Conservation (phyloP, 2,113 vertebrate species). For the Nansenia antarctica region DNA sequence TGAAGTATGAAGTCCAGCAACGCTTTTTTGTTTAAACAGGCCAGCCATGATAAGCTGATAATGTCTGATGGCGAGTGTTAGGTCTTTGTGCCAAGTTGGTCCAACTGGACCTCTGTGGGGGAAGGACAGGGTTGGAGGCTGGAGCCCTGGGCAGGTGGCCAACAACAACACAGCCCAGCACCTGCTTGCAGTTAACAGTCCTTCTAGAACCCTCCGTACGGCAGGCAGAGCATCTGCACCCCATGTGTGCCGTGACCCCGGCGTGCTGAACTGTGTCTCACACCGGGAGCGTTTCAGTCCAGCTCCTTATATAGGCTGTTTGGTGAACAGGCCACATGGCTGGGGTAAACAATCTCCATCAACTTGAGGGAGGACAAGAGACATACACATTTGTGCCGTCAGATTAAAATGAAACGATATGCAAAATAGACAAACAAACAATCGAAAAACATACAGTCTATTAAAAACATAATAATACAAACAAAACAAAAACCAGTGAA, state of each 20-base stretch:
- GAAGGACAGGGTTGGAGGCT: too few species aligned
- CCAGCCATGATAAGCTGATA: conserved; percentile 59
- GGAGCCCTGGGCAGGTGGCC: conserved; percentile 67
- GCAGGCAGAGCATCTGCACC: conserved; percentile 65
- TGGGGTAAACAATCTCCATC: too few species aligned
- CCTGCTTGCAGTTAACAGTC: conserved; percentile 78
- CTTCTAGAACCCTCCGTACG: conserved; percentile 44
- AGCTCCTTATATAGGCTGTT: conserved; percentile 68
- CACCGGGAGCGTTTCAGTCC: conserved; percentile 42
- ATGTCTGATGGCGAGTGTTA: conserved; percentile 37
- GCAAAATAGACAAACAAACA: too few species aligned
- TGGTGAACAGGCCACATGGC: conserved; percentile 32
- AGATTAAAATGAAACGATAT: too few species aligned
- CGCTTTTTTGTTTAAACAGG: conserved; percentile 81
- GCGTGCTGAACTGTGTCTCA: background rate
- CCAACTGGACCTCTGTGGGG: too few species aligned
- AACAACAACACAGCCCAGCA: conserved; percentile 72
- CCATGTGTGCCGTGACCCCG: conserved; percentile 55
- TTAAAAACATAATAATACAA: too few species aligned
- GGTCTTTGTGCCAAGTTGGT: conserved; percentile 51
- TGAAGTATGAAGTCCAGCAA: conserved; percentile 62
- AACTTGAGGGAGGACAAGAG: too few species aligned
- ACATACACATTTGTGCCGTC: too few species aligned
- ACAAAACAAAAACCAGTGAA: too few species aligned
- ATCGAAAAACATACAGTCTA: too few species aligned